Percentiles rank a stretch among this genome's conserved stretches.
phyloP scores from a whole-genome alignment of 2,888 invertebrate species.

The Hirtodrosophila confusa region DNA sequence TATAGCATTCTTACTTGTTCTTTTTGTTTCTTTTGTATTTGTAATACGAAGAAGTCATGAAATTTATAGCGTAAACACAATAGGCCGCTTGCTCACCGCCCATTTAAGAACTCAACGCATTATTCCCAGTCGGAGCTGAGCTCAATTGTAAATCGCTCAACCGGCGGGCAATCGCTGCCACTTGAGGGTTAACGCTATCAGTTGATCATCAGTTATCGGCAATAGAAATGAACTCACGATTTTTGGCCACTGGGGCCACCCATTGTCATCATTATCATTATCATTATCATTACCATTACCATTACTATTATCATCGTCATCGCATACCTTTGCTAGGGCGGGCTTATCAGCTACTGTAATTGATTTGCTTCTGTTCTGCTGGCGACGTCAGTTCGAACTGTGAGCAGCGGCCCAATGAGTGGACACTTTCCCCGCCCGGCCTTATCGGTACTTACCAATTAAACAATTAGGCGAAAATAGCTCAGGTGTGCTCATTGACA shows the following conservation, averaged over 20 bases:
- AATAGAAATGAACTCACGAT: constrained; percentile 46
- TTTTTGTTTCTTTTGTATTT: no score
- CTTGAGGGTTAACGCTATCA: constrained; percentile 53
- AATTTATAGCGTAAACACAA: no score
- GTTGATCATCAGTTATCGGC: constrained; percentile 39
- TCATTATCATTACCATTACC: background rate
- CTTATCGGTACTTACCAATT: constrained; percentile 52
- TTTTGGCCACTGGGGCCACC: constrained; percentile 10
- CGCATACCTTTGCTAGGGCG: background rate
- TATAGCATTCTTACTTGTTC: no score
- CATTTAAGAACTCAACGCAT: constrained; percentile 45
- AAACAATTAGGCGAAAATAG: constrained; percentile 71
- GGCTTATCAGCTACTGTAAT: constrained; percentile 43
- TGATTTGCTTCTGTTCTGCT: constrained; percentile 37
- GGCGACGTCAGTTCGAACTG: constrained; percentile 17
- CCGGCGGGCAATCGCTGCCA: constrained; percentile 54
- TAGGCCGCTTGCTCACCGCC: constrained; percentile 57
- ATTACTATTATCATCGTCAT: constrained; percentile 9
- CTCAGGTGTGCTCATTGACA: constrained; percentile 48
- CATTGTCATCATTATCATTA: background rate
- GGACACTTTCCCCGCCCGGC: constrained; percentile 15
- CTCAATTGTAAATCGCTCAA: constrained; percentile 58
- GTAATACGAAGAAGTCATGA: no score
- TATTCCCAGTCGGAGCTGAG: constrained; percentile 11
- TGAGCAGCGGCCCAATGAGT: constrained; percentile 25